Evolutionary conservation across 2,888 invertebrate species (phyloP).

Genomic region (Acanthopleura granulata): DNA sequence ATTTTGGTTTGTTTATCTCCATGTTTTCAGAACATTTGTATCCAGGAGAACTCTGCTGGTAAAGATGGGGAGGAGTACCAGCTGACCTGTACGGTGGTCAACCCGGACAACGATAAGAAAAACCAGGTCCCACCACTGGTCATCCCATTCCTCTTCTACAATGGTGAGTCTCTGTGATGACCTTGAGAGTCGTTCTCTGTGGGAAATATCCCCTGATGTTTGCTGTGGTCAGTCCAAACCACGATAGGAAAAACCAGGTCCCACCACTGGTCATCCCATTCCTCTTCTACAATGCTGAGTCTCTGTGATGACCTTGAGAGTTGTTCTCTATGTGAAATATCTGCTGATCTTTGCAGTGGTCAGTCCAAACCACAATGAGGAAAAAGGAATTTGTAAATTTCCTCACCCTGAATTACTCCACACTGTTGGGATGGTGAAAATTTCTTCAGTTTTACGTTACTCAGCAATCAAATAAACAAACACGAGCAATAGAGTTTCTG

Average conservation of each 20-base stretch:
- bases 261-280: slow-evolving; percentile 60
- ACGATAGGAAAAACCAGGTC: slow-evolving; percentile 47
- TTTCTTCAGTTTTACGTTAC: too few species aligned
- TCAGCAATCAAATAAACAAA: too few species aligned
- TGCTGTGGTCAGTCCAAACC: slow-evolving; percentile 41
- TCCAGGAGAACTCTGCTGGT: slow-evolving; percentile 64
- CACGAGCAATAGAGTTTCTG: too few species aligned
- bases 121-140: slow-evolving; percentile 47
- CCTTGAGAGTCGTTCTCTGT: slow-evolving; percentile 36
- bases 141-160: slow-evolving; percentile 67
- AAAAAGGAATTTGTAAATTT: too few species aligned
- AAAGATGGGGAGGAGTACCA: slow-evolving; percentile 65
- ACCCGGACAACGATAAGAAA: slow-evolving; percentile 45
- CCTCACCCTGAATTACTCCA: too few species aligned
- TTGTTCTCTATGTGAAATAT: slow-evolving; percentile 50
- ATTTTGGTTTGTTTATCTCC: background rate
- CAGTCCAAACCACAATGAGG: slow-evolving; percentile 44
- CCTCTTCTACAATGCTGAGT: slow-evolving; percentile 68
- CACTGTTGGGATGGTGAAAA: too few species aligned
- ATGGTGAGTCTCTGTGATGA: slow-evolving; percentile 52
- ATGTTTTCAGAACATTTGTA: slow-evolving; percentile 37
- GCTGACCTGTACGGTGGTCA: slow-evolving; percentile 47
- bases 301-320: too few species aligned
- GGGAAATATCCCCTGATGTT: slow-evolving; percentile 59
- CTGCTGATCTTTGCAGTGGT: slow-evolving; percentile 46